Evolutionary conservation across 1,140 invertebrate genomes (phyloP).

Genomic region (Ceratosolen solmsi): DNA sequence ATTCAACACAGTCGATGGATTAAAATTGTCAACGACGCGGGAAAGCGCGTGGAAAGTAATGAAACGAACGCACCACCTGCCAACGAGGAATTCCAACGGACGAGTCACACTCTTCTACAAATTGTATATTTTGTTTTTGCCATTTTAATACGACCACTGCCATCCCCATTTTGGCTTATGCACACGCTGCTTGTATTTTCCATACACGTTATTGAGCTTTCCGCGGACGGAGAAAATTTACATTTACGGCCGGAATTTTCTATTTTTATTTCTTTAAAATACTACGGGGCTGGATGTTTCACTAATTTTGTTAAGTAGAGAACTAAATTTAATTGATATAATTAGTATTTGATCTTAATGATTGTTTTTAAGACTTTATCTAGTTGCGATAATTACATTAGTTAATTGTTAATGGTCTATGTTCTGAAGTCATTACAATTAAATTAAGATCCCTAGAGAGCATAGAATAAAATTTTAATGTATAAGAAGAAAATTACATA

Average conservation of each 20-base stretch:
- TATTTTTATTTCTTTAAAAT: background rate
- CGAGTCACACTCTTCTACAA: conserved; percentile 1
- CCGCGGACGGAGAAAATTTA: background rate
- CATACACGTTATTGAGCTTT: conserved; percentile 12
- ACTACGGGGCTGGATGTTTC: background rate
- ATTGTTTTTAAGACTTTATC: too few species aligned
- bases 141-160: background rate
- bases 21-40: conserved; percentile 28
- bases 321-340: too few species aligned
- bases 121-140: conserved; percentile 25
- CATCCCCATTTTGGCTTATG: too few species aligned
- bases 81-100: conserved; percentile 27
- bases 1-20: too few species aligned
- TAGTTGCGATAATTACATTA: too few species aligned
- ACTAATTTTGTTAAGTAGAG: background rate
- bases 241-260: background rate
- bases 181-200: background rate
- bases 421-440: too few species aligned
- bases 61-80: conserved; percentile 14
- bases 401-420: too few species aligned
- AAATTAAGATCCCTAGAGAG: too few species aligned
- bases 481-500: too few species aligned
- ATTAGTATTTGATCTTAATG: too few species aligned
- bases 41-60: conserved; percentile 4
- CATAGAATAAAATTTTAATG: too few species aligned